Conservation (phyloP, 2,888 invertebrate species). For the Schizotus pectinicornis region DNA sequence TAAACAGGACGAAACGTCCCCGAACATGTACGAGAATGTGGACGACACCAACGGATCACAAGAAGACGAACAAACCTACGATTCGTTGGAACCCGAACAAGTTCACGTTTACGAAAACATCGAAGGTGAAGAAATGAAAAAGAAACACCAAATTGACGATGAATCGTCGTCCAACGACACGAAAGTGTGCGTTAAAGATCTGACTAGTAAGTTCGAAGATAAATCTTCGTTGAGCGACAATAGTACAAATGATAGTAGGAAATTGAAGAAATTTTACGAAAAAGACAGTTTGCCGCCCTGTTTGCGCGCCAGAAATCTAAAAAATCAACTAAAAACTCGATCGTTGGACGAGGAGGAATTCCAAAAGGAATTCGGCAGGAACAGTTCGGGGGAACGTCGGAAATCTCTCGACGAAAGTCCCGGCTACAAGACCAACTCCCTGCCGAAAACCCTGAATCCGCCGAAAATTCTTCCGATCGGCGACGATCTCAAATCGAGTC, state of each 20-base stretch:
- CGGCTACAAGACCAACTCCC: conserved; percentile 59
- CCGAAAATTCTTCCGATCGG: conserved; percentile 63
- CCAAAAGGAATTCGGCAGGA: conserved; percentile 67
- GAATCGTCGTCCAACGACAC: conserved; percentile 33
- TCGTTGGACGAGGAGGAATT: conserved; percentile 79
- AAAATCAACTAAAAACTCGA: conserved; percentile 68
- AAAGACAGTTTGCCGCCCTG: conserved; percentile 64
- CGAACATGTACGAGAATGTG: too few relatives aligned
- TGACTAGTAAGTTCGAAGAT: conserved; percentile 50
- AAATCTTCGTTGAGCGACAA: conserved; percentile 13
- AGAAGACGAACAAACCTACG: conserved; percentile 40
- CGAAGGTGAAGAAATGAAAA: conserved; percentile 33
- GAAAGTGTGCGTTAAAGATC: conserved; percentile 44
- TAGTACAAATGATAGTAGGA: conserved; percentile 15
- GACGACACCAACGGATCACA: too few relatives aligned
- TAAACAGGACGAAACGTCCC: conserved; percentile 23
- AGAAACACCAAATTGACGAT: conserved; percentile 33
- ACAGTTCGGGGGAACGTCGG: conserved; percentile 54
- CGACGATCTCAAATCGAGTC: conserved; percentile 38
- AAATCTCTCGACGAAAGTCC: conserved; percentile 65
- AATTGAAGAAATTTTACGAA: conserved; percentile 50
- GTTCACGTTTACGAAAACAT: conserved; percentile 52
- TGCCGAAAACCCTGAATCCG: conserved; percentile 64
- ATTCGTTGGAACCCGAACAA: conserved; percentile 49
- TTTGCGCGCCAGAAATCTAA: conserved; percentile 67